Conservation (phyloP, 1,140 invertebrate species). For the Oscheius sp. region DNA sequence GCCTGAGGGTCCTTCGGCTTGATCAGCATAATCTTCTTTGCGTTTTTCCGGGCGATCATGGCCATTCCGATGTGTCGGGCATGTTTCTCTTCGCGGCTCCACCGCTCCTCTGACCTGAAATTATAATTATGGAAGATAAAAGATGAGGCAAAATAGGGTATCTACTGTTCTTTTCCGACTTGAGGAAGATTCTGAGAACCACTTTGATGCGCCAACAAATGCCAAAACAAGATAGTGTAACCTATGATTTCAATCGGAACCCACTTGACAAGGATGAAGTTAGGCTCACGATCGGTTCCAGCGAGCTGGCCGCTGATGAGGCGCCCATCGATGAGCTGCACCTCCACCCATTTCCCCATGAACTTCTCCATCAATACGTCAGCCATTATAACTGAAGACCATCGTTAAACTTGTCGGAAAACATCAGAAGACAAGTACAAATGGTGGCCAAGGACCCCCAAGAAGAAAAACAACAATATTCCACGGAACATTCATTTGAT, state of each 20-base stretch:
- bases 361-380: no score
- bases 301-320: neutral
- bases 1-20: no score
- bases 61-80: neutral
- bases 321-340: neutral
- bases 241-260: neutral
- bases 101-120: neutral
- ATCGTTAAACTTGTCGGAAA: no score
- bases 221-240: no score
- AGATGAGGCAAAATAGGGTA: neutral
- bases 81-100: neutral
- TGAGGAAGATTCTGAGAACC: no score
- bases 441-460: no score
- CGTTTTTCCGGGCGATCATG: neutral
- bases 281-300: neutral
- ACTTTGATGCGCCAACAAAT: no score
- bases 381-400: no score
- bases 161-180: no score
- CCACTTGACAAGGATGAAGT: neutral
- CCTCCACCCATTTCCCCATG: neutral
- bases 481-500: no score
- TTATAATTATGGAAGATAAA: neutral
- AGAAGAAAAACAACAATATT: no score
- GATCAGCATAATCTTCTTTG: slow-evolving; percentile 6
- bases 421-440: no score